Evolutionary conservation across 2,797 vertebrate genomes (phyloP).

Genomic region (Scolopax rusticola): DNA sequence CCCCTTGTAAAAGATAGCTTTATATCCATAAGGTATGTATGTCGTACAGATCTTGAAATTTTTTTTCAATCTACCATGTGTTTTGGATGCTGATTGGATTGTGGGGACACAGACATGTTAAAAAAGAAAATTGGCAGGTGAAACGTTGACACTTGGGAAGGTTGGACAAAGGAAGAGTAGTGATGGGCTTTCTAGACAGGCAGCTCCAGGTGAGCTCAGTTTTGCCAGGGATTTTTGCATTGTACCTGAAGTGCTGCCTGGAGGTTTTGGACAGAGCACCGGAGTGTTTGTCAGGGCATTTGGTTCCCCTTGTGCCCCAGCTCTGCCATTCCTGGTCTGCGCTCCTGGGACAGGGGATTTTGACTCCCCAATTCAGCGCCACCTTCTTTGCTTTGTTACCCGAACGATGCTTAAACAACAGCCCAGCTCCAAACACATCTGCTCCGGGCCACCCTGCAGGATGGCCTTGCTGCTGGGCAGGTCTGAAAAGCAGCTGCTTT

Average conservation of each 20-base stretch:
- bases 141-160: background rate
- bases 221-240: background rate
- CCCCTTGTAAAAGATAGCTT: background rate
- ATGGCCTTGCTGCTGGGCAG: background rate
- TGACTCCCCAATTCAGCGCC: background rate
- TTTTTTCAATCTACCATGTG: accelerated
- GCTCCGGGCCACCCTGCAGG: background rate
- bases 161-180: background rate
- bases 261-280: background rate
- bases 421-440: background rate
- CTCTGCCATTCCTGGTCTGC: background rate
- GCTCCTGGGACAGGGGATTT: background rate
- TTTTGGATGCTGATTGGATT: background rate
- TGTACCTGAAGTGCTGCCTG: accelerated
- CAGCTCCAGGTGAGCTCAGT: background rate
- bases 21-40: accelerated
- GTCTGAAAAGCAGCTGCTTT: background rate
- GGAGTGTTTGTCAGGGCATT: accelerated
- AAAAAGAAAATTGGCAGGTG: background rate
- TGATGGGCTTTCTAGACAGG: accelerated
- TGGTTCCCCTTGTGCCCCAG: background rate
- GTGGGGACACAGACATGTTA: background rate
- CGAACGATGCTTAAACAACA: background rate
- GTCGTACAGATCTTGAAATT: too few species aligned
- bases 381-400: background rate